Evolutionary conservation across 92 coral and sea anemone species (phyloP).

Genomic region (Umimayanthus chanpuru): DNA sequence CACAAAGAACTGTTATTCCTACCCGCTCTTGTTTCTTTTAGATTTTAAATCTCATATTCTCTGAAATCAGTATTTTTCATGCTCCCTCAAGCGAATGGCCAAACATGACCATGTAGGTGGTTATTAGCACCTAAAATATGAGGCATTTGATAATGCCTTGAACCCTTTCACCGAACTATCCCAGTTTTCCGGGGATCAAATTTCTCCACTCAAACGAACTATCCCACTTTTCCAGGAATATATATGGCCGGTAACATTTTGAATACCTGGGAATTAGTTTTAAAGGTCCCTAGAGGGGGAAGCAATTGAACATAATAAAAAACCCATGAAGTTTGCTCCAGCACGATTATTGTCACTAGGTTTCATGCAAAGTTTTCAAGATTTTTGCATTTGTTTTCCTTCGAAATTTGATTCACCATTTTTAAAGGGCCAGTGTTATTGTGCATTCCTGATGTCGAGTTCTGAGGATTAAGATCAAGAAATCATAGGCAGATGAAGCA

Average conservation of each 20-base stretch:
- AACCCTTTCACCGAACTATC: background rate
- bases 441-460: constrained; percentile 21
- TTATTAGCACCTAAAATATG: no score
- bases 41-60: no score
- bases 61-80: no score
- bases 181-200: background rate
- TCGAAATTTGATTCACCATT: background rate
- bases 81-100: no score
- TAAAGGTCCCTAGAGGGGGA: no score
- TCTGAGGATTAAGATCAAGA: constrained; percentile 1
- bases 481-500: background rate
- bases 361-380: no score
- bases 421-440: constrained; percentile 16
- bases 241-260: background rate
- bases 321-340: background rate
- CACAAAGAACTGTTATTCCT: no score
- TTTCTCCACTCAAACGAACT: background rate
- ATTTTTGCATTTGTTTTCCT: constrained; percentile 11
- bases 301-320: background rate
- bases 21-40: no score
- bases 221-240: background rate
- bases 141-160: no score
- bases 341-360: no score
- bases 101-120: no score
- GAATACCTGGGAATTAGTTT: background rate